phyloP scores from a whole-genome alignment of 2,888 invertebrate genomes.

The Creontiades dilutus region DNA sequence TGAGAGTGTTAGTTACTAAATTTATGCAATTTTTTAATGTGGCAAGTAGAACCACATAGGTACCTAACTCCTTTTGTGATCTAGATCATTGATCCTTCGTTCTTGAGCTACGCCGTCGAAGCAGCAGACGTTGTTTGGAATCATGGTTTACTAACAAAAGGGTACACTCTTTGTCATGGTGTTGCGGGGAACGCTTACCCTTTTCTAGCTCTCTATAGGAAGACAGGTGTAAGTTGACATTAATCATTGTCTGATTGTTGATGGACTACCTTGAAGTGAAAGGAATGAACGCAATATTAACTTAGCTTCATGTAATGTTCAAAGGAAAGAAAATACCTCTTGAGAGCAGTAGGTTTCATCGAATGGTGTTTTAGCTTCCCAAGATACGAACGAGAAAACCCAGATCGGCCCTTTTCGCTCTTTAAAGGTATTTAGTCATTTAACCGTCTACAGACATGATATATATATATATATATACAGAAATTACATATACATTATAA shows the following conservation, averaged over 20 bases:
- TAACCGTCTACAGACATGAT: not conserved
- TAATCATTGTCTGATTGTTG: not conserved
- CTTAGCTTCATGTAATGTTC: conserved; percentile 74
- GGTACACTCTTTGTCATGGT: conserved; percentile 93
- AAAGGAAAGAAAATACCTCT: conserved; percentile 85
- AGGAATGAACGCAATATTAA: too few relatives aligned
- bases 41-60: too few relatives aligned
- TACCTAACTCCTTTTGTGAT: too few relatives aligned
- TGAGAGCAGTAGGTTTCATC: conserved; percentile 88
- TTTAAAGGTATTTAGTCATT: conserved; percentile 84
- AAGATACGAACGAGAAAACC: conserved; percentile 81
- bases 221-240: conserved; percentile 82
- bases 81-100: conserved; percentile 29
- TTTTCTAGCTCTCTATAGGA: conserved; percentile 87
- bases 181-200: conserved; percentile 92
- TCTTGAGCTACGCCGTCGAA: conserved; percentile 83
- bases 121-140: conserved; percentile 90
- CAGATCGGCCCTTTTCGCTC: conserved; percentile 90
- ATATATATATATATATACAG: too few relatives aligned
- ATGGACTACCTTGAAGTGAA: too few relatives aligned
- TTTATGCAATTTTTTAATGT: too few relatives aligned
- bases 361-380: conserved; percentile 89
- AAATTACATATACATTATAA: too few relatives aligned
- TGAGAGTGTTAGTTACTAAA: too few relatives aligned
- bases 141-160: conserved; percentile 88